Base-by-base conservation (phyloP, 1,140 invertebrate species). In the Saccostrea echinata region DNA sequence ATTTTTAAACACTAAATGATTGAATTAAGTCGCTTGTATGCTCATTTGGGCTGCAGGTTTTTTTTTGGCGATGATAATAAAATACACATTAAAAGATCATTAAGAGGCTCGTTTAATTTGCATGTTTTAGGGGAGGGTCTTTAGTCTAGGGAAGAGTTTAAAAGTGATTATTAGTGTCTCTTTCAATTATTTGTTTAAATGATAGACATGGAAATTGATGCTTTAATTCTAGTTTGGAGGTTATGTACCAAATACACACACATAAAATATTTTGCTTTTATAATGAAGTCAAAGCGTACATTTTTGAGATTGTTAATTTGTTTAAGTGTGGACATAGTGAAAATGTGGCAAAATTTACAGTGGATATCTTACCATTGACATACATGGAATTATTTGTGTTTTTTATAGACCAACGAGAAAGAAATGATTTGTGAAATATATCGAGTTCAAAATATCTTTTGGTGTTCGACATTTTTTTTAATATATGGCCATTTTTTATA, bases 1-100 rank as follows among this genome's bases (percentile, higher is more conserved):
- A 76, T 76, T 76, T 76, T 76, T 76, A 76, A 76, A 27, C 68
- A 24, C 27, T 30, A 30, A 33, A 30, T 33, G 16, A 27, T 76
- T 76, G 68, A 30, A 76, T 76, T 13, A 30, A 76, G 68, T 76
- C 16, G 27, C 27, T 30, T 16, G 27, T 13, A 30, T 76, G 68
- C 68, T 76, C 68, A 76, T 76, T 76, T 76, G 68, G 68, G 11
- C 30, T 76, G 68, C 27, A 30, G 68, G 30, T 76, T 76, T 76
- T 76, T 76, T 76, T 43, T 76, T 30, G 68, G 12, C 68, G 68
- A 76, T 76, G 68, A 76, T 76, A 76, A 76, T 76, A 76, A 76
- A 76, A 76, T 76, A 76, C 68, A 76, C 68, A 76, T 76, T 76
- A 76, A 76, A 76, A 76, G 68, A 76, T 76, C 68, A 76, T 76